Evolutionary conservation across 2,888 invertebrate species (phyloP).

Genomic region (Nasonovia ribisnigri): DNA sequence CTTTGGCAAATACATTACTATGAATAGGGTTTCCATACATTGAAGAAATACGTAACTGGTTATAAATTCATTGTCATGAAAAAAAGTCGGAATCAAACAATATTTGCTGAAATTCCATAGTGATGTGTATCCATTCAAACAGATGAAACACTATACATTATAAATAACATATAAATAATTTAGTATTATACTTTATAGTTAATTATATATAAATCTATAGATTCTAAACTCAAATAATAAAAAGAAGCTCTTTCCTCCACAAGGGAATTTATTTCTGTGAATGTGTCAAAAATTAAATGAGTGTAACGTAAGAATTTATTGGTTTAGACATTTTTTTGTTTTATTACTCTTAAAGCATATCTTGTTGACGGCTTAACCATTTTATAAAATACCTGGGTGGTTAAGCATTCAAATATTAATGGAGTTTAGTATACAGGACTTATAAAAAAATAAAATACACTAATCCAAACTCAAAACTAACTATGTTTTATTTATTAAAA

Average conservation of each 20-base stretch:
- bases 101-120: slow-evolving; percentile 81
- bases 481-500: background rate
- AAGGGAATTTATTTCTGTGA: background rate
- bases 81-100: slow-evolving; percentile 73
- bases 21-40: slow-evolving; percentile 78
- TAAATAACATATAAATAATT: background rate
- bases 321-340: no score
- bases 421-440: background rate
- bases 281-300: background rate
- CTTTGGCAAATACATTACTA: slow-evolving; percentile 83
- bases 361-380: no score
- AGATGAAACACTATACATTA: slow-evolving; percentile 71
- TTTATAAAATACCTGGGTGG: background rate
- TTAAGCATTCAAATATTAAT: background rate
- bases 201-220: background rate
- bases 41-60: slow-evolving; percentile 86
- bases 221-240: background rate
- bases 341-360: no score
- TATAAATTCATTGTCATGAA: slow-evolving; percentile 78
- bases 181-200: background rate
- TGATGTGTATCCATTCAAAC: slow-evolving; percentile 72
- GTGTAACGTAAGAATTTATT: background rate
- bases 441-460: background rate
- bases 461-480: background rate
- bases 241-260: background rate